These are phyloP conservation scores for Muscina levida DNA, from an alignment of 2,888 invertebrate species.

Conservation along the genomic window DNA sequence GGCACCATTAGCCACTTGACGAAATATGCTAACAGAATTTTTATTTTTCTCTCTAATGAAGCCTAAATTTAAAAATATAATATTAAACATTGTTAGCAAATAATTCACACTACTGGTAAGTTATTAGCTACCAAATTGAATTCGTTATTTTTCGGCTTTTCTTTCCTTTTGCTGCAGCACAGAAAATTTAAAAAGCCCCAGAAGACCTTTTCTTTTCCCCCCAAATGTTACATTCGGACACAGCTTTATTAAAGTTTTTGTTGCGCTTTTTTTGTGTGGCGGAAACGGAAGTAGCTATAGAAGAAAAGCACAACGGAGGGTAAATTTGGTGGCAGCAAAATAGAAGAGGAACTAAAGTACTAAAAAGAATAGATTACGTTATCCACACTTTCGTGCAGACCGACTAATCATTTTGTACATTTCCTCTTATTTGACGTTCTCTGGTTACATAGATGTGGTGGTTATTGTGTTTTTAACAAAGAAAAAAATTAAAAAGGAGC, in stretches of 20 bases:
- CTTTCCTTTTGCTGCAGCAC: neutral
- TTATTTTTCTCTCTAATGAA: too few relatives aligned
- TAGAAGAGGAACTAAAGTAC: constrained; percentile 28
- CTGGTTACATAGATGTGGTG: constrained; percentile 51
- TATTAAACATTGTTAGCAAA: too few relatives aligned
- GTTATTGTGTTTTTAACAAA: constrained; percentile 59
- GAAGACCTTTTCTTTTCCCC: neutral
- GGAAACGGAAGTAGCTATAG: constrained; percentile 60
- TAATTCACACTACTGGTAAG: too few relatives aligned
- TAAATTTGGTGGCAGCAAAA: constrained; percentile 36
- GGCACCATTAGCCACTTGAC: too few relatives aligned
- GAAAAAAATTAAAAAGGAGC: constrained; percentile 54
- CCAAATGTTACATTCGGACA: neutral
- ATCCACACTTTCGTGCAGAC: constrained; percentile 66
- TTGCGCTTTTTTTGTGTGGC: neutral
- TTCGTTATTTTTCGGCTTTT: neutral
- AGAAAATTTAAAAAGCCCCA: constrained; percentile 5
- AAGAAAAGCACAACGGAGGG: constrained; percentile 48
- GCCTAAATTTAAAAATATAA: neutral
- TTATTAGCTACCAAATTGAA: constrained; percentile 7
- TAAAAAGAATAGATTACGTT: constrained; percentile 59
- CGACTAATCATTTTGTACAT: constrained; percentile 66
- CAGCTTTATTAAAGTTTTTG: constrained; percentile 46
- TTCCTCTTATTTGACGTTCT: constrained; percentile 64
- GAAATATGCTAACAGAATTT: too few relatives aligned